Base-by-base conservation (phyloP, 1,140 invertebrate species). In the Eupeodes corollae region DNA sequence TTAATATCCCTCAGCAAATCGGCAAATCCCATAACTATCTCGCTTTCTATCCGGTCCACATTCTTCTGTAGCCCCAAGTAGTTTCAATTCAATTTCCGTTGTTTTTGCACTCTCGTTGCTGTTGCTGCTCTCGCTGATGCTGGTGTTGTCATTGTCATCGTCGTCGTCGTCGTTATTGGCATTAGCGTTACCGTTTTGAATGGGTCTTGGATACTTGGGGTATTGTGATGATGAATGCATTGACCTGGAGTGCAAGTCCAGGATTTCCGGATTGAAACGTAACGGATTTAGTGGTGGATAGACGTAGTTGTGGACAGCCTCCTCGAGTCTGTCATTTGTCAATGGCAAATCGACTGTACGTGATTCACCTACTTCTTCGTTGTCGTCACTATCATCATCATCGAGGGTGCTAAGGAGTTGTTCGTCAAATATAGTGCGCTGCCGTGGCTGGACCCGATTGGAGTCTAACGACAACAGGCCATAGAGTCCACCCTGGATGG, bases 11-110 rank as follows among this genome's bases (percentile, higher is more conserved):
- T 61, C 58, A 44, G 65, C 53, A 54, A 65, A 58, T 57, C 61
- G 67, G 49, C 75, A 76, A 30, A 72, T 58, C 13, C 75, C 75
- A 42, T 72, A 72, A 33, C 73, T 70, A 53, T 80, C 77, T 21
- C 78, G 67, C 41, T 67, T 67, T 19, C 72, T 64, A 35, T 73
- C 78, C 1, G 78, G 79, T 12, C 76, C 78, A 57, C 79, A 82
- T 52, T 79, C 75, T 32, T 79, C 77, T 40, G 68, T 62, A 1
- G 76, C 62, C 40, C 61, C 46, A 6, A 61, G 41, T 39, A 64
- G 50, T 32, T 61, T 59, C 13, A 64, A 60, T 39, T 54, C 61
- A 0, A 64, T 43, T 18, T 59, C 56, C 18, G 58, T 55, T 6
- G n/a, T 21, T 13, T 13, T 42, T n/a, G 41, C 32, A 35, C 32